phyloP scores from a whole-genome alignment of 2,797 vertebrate species.

The Enteromius anoplus region DNA sequence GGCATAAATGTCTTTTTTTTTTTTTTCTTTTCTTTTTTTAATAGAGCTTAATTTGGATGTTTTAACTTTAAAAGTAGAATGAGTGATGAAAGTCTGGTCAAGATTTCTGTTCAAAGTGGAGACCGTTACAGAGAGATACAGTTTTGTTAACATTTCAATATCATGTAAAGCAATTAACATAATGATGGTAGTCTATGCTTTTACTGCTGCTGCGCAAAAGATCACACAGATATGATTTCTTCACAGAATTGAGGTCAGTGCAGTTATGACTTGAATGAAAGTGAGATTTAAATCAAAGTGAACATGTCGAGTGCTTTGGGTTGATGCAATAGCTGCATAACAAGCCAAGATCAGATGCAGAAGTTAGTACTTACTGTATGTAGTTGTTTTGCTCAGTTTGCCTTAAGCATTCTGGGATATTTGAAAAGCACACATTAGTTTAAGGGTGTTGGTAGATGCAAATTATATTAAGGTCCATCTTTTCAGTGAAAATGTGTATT shows the following conservation, averaged over 20 bases:
- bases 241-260: conserved; percentile 51
- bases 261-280: conserved; percentile 14
- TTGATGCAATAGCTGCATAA: conserved; percentile 28
- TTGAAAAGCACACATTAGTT: conserved; percentile 1
- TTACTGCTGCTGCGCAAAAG: conserved; percentile 73
- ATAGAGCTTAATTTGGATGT: conserved; percentile 1
- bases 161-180: conserved; percentile 58
- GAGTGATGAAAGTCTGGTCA: conserved; percentile 14
- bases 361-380: not conserved
- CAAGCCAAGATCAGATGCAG: not conserved
- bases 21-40: not conserved
- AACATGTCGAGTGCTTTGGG: not conserved
- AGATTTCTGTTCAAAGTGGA: not conserved
- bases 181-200: conserved; percentile 59
- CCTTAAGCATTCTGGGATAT: not conserved
- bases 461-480: conserved; percentile 17
- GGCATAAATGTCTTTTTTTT: conserved; percentile 3
- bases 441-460: conserved; percentile 10
- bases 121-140: conserved; percentile 27
- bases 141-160: conserved; percentile 44
- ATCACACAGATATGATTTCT: conserved; percentile 59
- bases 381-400: conserved; percentile 3
- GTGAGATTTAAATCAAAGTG: not conserved
- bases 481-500: conserved; percentile 18
- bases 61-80: conserved; percentile 32